phyloP scores from a whole-genome alignment of 2,113 vertebrate species.

The Corydoras maculifer region DNA sequence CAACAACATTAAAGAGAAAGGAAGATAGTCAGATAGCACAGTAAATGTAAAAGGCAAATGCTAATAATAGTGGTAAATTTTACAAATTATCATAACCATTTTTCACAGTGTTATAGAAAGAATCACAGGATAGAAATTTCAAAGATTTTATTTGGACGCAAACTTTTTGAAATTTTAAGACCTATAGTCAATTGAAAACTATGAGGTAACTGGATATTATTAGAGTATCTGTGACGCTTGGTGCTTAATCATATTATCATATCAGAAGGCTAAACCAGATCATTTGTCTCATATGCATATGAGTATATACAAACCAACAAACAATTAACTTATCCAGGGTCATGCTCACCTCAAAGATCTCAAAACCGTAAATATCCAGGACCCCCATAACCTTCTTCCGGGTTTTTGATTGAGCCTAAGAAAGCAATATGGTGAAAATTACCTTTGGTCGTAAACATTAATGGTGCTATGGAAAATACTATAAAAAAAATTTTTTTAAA shows the following conservation, averaged over 20 bases:
- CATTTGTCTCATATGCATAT: too few relatives aligned
- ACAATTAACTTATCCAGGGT: background rate
- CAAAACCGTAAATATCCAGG: constrained; percentile 97
- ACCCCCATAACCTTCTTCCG: constrained; percentile 99
- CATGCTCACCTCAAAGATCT: constrained; percentile 94
- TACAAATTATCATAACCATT: too few relatives aligned
- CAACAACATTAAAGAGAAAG: constrained; percentile 66
- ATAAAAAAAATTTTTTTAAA: too few relatives aligned
- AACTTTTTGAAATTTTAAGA: too few relatives aligned
- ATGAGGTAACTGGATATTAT: too few relatives aligned
- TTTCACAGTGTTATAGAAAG: too few relatives aligned
- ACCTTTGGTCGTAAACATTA: background rate
- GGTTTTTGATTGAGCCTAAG: constrained; percentile 84
- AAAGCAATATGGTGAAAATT: constrained; percentile 22
- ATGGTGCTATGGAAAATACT: background rate
- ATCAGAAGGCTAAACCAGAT: too few relatives aligned
- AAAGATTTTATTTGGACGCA: too few relatives aligned
- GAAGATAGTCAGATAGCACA: constrained; percentile 53
- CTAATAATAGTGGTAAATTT: constrained; percentile 3
- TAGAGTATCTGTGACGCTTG: too few relatives aligned
- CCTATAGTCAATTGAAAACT: too few relatives aligned
- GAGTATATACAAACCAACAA: background rate
- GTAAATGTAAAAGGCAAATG: constrained; percentile 21
- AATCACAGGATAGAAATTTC: too few relatives aligned
- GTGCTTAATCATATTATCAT: too few relatives aligned